Base-by-base conservation (phyloP, 2,888 invertebrate genomes). In the Tanaodytes sp. region DNA sequence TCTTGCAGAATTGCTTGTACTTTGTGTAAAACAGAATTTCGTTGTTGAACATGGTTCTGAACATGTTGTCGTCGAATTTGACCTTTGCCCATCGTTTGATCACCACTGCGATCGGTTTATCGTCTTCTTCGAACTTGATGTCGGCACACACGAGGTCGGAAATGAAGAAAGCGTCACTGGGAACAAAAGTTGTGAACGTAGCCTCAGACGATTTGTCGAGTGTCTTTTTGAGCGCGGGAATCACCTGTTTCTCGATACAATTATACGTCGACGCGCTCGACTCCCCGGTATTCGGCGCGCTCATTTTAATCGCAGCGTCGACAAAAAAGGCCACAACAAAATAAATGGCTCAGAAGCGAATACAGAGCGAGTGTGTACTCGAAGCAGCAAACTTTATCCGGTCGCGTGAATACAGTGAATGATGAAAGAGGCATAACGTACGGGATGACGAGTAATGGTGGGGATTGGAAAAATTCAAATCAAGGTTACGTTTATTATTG, bases 21-120 rank as follows among this genome's bases (percentile, higher is more conserved):
- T 45, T 68, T 0, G 67, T 62, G 51, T 83, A 84, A 36, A 83
- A 84, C 0, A 81, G 39, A 9, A 82, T 79, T 66, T 84, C 82
- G 42, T 84, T 84, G 58, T 76, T 68, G 23, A 83, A 83, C 30
- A 59, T 51, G 14, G 43, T 15, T 0, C 18, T 11, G 31, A 58
- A 64, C 20, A 67, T 52, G 12, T 18, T 19, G 1, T 12, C 1
- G 2, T 57, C 55, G 0, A 39, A 0, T 11, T 52, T 2, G 0
- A 23, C 4, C 0, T 16, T 8, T 3, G 59, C 59, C 52, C 55
- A 66, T 3, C 45, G 62, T 20, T 66, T 69, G 1, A 63, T 12
- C 5, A 69, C 46, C 2, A 59, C 42, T 6, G 36, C 33, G 8
- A 30, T 20, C 2, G 40, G 18, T 12, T 46, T 19, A 1, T 20